Base-by-base conservation (phyloP, 2,888 invertebrate genomes). In the Pegoplata infirma region DNA sequence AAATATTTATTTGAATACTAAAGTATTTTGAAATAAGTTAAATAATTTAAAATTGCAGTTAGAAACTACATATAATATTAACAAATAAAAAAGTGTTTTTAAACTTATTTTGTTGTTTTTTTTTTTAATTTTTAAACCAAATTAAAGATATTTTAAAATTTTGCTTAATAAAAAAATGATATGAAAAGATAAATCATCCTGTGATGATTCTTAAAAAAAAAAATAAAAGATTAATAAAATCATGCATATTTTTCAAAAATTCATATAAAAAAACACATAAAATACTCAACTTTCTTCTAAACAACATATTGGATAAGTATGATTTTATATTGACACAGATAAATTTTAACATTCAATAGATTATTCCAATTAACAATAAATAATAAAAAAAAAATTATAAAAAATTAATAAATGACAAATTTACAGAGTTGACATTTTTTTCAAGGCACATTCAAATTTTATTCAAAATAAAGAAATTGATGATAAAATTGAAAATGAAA, bases 21-120 rank as follows among this genome's bases (percentile, higher is more conserved):
- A 74, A 59, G n/a, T 32, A 59, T 53, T 74, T 23, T 12, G 5
- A 16, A n/a, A 32, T 53, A 61, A 32, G 1, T 7, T 23, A 16
- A 25, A n/a, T n/a, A n/a, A n/a, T n/a, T n/a, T n/a, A n/a, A n/a
- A n/a, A 40, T 58, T 16, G 12, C 21, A 23, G 14, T 58, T 47
- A 56, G 28, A 68, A 44, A 46, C 17, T 61, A 64, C 58, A 49
- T 1, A 47, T n/a, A 25, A 58, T 51, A 76, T 19, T n/a, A 4
- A 49, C 21, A 36, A 17, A 6, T 66, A 61, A n/a, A n/a, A n/a
- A n/a, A 66, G 51, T 51, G 63, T 71, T 75, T 74, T 79, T 75
- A 79, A 79, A 44, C 21, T 32, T 63, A 63, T 61, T 59, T 56
- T 59, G 28, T 36, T 67, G 25, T 17, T 44, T 75, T 79, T 72